Percentiles rank a stretch among this genome's conserved stretches.
Conservation (phyloP, 2,797 vertebrate genomes). For the Psittacula echo region DNA sequence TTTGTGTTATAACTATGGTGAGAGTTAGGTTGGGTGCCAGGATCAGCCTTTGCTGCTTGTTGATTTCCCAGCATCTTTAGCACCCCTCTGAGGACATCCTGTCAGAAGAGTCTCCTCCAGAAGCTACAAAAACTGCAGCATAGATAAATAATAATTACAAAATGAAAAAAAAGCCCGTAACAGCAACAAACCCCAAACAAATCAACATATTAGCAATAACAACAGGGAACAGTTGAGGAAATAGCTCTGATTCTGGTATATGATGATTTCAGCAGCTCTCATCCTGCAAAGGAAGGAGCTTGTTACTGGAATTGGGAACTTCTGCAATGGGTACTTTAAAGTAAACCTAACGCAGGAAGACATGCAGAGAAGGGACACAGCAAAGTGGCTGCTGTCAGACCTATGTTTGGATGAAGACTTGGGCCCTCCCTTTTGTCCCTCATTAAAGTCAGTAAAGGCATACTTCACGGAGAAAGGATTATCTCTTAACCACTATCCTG, state of each 20-base stretch:
- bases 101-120: background rate
- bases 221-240: background rate
- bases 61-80: background rate
- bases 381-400: background rate
- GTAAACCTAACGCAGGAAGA: background rate
- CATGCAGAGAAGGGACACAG: background rate
- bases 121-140: background rate
- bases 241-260: background rate
- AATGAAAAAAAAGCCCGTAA: background rate
- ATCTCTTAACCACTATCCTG: background rate
- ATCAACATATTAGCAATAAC: background rate
- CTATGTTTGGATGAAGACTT: background rate
- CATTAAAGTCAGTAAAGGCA: background rate
- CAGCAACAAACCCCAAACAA: background rate
- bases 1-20: background rate
- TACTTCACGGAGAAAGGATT: background rate
- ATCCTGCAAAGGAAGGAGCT: background rate
- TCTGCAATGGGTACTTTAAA: background rate
- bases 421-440: background rate
- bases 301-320: background rate
- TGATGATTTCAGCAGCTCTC: background rate
- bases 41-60: background rate
- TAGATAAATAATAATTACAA: background rate
- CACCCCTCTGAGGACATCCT: background rate
- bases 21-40: slow-evolving; percentile 42